Evolutionary conservation across 2,113 vertebrate genomes (phyloP).

Genomic region (Plectropomus leopardus): DNA sequence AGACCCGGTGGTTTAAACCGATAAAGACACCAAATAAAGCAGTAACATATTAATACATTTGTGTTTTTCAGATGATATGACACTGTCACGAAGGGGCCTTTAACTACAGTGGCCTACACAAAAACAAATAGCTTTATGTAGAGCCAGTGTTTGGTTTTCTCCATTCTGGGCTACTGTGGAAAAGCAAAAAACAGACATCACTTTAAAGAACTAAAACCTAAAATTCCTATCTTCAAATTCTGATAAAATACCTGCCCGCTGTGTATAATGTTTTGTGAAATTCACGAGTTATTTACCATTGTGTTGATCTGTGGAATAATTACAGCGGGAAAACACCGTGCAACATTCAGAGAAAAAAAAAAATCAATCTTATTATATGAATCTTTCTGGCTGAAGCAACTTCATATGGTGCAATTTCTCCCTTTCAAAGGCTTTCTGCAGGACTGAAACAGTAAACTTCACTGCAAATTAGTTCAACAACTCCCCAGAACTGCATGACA

Average conservation of each 20-base stretch:
- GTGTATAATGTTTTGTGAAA: conserved; percentile 9
- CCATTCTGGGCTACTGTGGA: too few species aligned
- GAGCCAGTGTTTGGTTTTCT: too few species aligned
- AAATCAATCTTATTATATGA: neutral
- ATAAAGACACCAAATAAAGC: too few species aligned
- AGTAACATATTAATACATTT: too few species aligned
- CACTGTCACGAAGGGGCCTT: too few species aligned
- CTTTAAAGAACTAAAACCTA: neutral
- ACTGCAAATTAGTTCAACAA: conserved; percentile 63
- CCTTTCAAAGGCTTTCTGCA: conserved; percentile 25
- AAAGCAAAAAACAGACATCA: neutral
- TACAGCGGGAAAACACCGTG: neutral
- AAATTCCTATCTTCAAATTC: neutral
- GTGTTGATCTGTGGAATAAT: conserved; percentile 2
- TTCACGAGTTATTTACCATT: neutral
- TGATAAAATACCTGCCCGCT: neutral
- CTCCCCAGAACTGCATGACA: conserved; percentile 50
- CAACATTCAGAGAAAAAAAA: conserved; percentile 13
- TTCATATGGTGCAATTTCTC: conserved; percentile 19
- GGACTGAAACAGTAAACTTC: conserved; percentile 43
- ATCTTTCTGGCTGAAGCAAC: conserved; percentile 2
- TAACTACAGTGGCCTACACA: too few species aligned
- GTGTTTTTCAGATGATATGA: too few species aligned
- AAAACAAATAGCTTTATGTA: too few species aligned
- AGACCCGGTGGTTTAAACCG: too few species aligned